A percentile compares a stretch with the other conserved stretches of the same genome.
phyloP scores from a whole-genome alignment of 2,113 vertebrate genomes.

The Gasterosteus nipponicus region DNA sequence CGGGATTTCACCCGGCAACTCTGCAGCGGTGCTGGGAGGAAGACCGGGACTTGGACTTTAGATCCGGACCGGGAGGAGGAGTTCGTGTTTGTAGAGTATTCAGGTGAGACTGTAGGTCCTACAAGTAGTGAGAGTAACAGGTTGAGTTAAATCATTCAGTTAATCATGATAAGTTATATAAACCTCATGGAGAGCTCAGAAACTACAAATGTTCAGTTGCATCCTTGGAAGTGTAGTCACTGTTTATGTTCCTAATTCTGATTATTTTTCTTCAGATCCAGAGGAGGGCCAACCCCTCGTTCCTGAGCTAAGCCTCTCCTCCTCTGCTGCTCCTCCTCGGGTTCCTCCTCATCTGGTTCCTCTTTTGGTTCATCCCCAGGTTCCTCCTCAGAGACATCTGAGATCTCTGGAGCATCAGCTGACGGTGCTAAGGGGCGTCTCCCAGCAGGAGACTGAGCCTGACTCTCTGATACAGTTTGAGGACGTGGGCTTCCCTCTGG shows the following conservation, averaged over 20 bases:
- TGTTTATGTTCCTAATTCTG: not conserved
- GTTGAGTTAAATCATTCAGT: too few species aligned
- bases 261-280: constrained; percentile 33
- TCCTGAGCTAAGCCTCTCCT: not conserved
- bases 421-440: constrained; percentile 16
- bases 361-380: not conserved
- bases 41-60: constrained; percentile 50
- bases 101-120: constrained; percentile 48
- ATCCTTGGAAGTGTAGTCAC: too few species aligned
- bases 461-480: constrained; percentile 72
- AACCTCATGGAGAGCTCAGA: too few species aligned
- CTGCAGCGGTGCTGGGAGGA: not conserved
- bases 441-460: constrained; percentile 10
- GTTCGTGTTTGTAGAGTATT: constrained; percentile 83
- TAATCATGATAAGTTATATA: too few species aligned
- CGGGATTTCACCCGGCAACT: not conserved
- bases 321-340: not conserved
- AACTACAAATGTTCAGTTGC: too few species aligned
- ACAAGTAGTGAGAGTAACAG: not conserved
- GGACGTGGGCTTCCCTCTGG: constrained; percentile 67
- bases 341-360: not conserved
- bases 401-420: constrained; percentile 64
- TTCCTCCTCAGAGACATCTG: constrained; percentile 21
- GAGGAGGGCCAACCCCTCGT: constrained; percentile 38
- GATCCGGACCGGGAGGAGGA: constrained; percentile 74